Evolutionary conservation across 2,113 vertebrate species (phyloP), one percentile per base, ranked within the genome.

Genomic region (Mirounga angustirostris): DNA sequence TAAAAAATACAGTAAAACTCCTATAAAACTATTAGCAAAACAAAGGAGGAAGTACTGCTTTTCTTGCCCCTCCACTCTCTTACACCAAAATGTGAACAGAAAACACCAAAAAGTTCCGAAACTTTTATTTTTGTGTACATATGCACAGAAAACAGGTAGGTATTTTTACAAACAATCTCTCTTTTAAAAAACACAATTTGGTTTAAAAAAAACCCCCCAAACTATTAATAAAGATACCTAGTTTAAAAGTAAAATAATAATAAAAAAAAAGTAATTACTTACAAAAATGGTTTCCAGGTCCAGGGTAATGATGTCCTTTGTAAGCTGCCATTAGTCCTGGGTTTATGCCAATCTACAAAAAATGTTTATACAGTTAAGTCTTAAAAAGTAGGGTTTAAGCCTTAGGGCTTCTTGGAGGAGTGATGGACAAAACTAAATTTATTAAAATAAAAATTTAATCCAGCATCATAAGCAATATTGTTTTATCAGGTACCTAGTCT

Each of bases 241-340:
- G 56, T 78, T 88, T 82, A 58, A 91, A 94, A 96, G 87, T 63
- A 90, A 79, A 88, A 43, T 40, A 58, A 43, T 40, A 58, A 28
- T 30, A 33, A 16, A 54, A 36, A 33, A 87, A 73, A 65, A 69
- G 24, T 16, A 59, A 43, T 3, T 86, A 99, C 99, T 97, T 99
- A 99, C 99, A 99, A 93, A 99, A 99, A 98, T 99, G 99, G 98
- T 99, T 99, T 98, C 99, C 99, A 97, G 99, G 99, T 96, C 99
- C 99, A 73, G 99, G 99, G 95, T 99, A 99, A 99, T 99, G 99
- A 98, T 99, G 99, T 56, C 99, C 99, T 97, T 99, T 99, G 98
- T 99, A 99, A 96, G 99, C 99, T 98, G 99, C 99, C 99, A 99
- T 99, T 91, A 99, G 98, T 81, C 99, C 99, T 21, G 99, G 99